Base-by-base conservation (phyloP, 2,797 vertebrate species). In the Malacoraja senta region DNA sequence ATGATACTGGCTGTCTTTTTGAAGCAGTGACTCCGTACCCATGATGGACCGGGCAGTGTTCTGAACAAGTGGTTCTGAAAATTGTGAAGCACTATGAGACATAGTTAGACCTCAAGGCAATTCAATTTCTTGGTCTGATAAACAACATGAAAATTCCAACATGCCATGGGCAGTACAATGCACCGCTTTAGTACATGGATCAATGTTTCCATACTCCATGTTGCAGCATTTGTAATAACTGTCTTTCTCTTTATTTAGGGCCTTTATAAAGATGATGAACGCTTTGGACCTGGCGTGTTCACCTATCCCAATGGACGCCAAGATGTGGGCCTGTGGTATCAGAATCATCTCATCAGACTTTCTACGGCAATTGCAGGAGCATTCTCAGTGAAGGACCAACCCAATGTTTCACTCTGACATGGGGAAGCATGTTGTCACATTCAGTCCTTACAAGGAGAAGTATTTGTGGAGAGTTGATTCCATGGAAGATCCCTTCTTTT, bases 321-420 rank as follows among this genome's bases (percentile, higher is more conserved):
- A 94, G 98, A 98, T 15, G 96, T 98, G 58, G 98, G 98, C 74
- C 94, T 98, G 88, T 99, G 98, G 98, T 94, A 97, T 32, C 94
- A 95, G 0, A 93, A 96, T 29, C 95, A 95, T 19, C 94, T 99
- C 81, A 93, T 98, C 19, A 96, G 95, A 94, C 93, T 98, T 17
- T 98, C 97, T 93, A 96, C 94, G 0, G 29, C 94, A 93, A 72
- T 95, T 0, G 95, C 96, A 8, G 93, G 94, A 0, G 86, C 95
- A 80, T 97, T 98, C 94, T 97, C 96, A 79, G 32, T 98, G 21
- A 93, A 74, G 71, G 91, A 93, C 32, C 95, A 96, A 96, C 91
- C 96, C 97, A 0, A 96, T 97, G 93, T 96, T 97, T 94, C 93
- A 8, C 3, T 84, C 38, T 26, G 94, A 94, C 93, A 91, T 93